A percentile compares a stretch with the other conserved stretches of the same genome.
These are phyloP conservation scores for Momotus momota DNA, from an alignment of 2,797 vertebrate species.

Conservation along the genomic window DNA sequence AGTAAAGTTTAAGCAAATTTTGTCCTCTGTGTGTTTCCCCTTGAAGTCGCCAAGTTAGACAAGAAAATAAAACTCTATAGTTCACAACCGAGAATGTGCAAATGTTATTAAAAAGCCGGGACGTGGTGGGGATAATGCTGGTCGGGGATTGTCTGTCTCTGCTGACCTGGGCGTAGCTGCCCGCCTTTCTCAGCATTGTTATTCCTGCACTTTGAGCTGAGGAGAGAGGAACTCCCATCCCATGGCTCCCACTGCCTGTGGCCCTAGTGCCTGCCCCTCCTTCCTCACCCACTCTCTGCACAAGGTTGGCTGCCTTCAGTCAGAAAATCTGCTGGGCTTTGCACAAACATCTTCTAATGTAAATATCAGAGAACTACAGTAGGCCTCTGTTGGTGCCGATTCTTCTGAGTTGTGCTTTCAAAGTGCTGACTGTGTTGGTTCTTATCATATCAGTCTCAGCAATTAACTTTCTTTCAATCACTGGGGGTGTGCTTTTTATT, in stretches of 20 bases:
- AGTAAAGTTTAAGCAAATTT: not conserved
- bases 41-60: not conserved
- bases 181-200: conserved; percentile 77
- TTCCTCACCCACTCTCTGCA: conserved; percentile 49
- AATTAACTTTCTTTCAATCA: conserved; percentile 61
- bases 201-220: conserved; percentile 1
- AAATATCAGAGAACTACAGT: conserved; percentile 58
- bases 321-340: conserved; percentile 59
- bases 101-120: not conserved
- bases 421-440: conserved; percentile 59
- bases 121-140: not conserved
- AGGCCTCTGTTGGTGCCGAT: not conserved
- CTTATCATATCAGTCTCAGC: conserved; percentile 48
- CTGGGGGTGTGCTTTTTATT: not conserved
- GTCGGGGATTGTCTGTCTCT: not conserved
- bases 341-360: conserved; percentile 57
- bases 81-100: not conserved
- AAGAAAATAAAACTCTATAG: not conserved
- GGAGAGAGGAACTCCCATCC: conserved; percentile 68
- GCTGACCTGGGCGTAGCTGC: conserved; percentile 62
- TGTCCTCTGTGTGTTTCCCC: not conserved
- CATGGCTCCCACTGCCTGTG: rapidly evolving
- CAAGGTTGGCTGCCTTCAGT: not conserved
- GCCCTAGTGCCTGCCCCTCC: not conserved
- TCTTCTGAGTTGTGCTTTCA: not conserved